phyloP scores from a whole-genome alignment of 64 coral and sea anemone species.

The Actinia equina region DNA sequence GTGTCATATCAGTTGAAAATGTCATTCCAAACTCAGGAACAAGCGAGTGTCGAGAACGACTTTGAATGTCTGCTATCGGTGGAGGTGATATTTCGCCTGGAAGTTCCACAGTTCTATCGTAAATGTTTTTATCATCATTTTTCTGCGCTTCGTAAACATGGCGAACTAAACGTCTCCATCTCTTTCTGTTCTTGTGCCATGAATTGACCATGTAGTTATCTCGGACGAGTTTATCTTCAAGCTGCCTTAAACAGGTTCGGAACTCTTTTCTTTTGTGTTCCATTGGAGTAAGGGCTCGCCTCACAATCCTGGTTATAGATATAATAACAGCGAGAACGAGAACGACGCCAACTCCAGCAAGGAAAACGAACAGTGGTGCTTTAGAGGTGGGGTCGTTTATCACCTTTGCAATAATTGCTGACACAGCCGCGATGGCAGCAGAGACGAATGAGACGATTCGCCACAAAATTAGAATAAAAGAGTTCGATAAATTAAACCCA shows the following conservation, averaged over 20 bases:
- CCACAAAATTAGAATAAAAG: slow-evolving; percentile 70
- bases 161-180: slow-evolving; percentile 79
- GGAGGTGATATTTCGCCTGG: slow-evolving; percentile 23
- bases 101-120: neutral
- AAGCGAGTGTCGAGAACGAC: neutral
- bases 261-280: slow-evolving; percentile 78
- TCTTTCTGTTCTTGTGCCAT: slow-evolving; percentile 74
- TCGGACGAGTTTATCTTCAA: slow-evolving; percentile 66
- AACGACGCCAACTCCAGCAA: slow-evolving; percentile 32
- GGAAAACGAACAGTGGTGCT: slow-evolving; percentile 66
- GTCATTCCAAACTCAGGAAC: neutral
- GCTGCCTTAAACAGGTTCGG: slow-evolving; percentile 38
- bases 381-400: slow-evolving; percentile 53
- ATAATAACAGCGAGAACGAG: slow-evolving; percentile 51
- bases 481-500: slow-evolving; percentile 72
- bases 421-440: slow-evolving; percentile 25
- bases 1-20: neutral
- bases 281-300: slow-evolving; percentile 51
- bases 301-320: slow-evolving; percentile 45
- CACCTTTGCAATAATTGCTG: slow-evolving; percentile 57
- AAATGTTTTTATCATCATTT: slow-evolving; percentile 6
- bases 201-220: slow-evolving; percentile 83
- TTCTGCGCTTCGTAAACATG: slow-evolving; percentile 87
- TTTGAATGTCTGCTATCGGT: neutral
- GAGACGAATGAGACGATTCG: slow-evolving; percentile 66